These are phyloP conservation scores for Eurois occulta DNA, from an alignment of 2,888 invertebrate genomes.

Conservation along the genomic window DNA sequence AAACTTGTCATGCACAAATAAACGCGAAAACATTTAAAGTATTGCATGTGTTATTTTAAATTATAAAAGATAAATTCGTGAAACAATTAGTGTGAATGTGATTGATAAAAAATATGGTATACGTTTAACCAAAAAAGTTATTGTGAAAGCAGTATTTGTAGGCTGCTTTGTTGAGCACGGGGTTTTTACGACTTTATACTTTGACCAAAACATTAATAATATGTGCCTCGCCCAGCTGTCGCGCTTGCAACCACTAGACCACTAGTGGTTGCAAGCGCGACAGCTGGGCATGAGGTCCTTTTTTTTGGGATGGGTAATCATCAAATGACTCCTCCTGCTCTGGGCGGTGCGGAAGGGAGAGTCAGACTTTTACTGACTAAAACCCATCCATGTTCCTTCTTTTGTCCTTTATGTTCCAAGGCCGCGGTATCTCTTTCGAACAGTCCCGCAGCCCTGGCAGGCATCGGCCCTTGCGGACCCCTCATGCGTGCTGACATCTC, in stretches of 20 bases:
- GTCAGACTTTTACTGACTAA: no score
- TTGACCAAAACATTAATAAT: neutral
- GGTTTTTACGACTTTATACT: neutral
- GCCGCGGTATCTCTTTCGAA: no score
- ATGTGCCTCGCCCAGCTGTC: no score
- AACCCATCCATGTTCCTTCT: no score
- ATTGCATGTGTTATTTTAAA: neutral
- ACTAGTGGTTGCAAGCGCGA: neutral
- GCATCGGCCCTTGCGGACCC: no score
- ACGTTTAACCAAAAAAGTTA: neutral
- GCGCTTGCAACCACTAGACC: no score
- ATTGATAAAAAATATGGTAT: constrained; percentile 2
- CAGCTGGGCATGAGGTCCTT: neutral
- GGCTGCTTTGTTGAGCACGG: neutral
- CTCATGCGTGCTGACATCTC: no score
- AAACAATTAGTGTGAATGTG: constrained; percentile 11
- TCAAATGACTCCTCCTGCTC: no score
- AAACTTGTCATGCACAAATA: constrained; percentile 5
- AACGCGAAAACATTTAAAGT: neutral
- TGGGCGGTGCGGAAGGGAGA: no score
- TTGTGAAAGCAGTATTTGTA: neutral
- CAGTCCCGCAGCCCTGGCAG: no score
- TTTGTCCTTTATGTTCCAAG: no score
- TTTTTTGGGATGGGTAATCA: no score
- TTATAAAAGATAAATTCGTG: constrained; percentile 16